Base-by-base conservation (phyloP, 2,888 invertebrate genomes). In the Melanostoma mellinum region DNA sequence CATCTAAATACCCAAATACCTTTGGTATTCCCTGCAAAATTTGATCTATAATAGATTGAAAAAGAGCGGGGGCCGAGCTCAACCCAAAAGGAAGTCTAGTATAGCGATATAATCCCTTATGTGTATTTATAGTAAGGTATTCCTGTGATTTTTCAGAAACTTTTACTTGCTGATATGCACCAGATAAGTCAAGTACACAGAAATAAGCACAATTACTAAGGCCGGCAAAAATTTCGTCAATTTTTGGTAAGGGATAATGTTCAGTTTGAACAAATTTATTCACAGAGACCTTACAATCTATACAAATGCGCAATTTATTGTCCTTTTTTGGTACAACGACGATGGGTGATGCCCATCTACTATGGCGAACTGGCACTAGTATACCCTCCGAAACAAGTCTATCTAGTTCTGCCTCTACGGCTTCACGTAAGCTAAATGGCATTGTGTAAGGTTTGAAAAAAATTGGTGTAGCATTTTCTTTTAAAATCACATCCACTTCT, bases 1-100 rank as follows among this genome's bases (percentile, higher is more conserved):
- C 86, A 55, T 86, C 85, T 32, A 79, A 60, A 55, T 81, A 85
- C 6, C 71, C 73, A 3, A 35, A 44, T 2, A 79, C 65, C 6
- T 50, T 50, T 0, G 73, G 35, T 9, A 85, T 52, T 2, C 63
- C 77, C 6, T 20, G 10, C 32, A 86, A 50, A 35, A 86, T 76
- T 68, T 81, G 56, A 61, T 86, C 85, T 67, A 85, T 81, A 40
- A 86, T 50, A 0, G 55, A 63, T 67, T 85, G 80, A 40, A 73
- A 73, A 36, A 58, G 46, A 2, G 58, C 75, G 20, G 44, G 58
- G 10, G 67, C 58, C 32, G 67, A 58, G 6, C 52, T 74, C 9
- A 82, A 38, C 2, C 77, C 73, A 50, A 68, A 73, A 2, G 53
- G 42, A 35, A 84, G 55, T 30, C 56, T 20, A 2, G 36, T 84